These are phyloP conservation scores for Blastobasis adustella DNA, from an alignment of 2,888 invertebrate genomes.

Conservation along the genomic window DNA sequence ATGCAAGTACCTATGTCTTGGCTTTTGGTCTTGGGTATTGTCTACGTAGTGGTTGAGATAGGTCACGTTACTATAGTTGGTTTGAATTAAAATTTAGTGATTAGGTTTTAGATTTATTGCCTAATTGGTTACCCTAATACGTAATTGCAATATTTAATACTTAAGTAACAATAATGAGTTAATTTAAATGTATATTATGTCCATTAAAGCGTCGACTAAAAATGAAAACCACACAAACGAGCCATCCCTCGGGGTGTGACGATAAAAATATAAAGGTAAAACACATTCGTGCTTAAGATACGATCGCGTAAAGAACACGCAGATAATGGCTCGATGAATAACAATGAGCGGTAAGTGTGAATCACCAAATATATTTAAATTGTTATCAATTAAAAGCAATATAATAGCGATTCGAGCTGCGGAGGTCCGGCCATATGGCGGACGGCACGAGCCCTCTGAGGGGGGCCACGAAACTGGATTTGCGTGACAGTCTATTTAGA, in stretches of 20 bases:
- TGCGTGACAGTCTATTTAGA: too few relatives aligned
- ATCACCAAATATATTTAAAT: slow-evolving; percentile 76
- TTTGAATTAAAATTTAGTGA: neutral
- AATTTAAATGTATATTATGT: too few relatives aligned
- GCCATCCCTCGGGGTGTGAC: slow-evolving; percentile 34
- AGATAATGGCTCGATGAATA: slow-evolving; percentile 74
- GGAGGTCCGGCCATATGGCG: slow-evolving; percentile 63
- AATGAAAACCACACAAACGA: too few relatives aligned
- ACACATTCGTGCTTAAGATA: slow-evolving; percentile 66
- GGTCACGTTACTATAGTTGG: neutral
- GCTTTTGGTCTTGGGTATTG: too few relatives aligned
- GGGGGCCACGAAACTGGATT: slow-evolving; percentile 30
- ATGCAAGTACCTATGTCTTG: too few relatives aligned
- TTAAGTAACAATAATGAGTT: too few relatives aligned
- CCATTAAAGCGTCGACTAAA: too few relatives aligned
- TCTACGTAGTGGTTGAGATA: too few relatives aligned
- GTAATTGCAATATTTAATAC: too few relatives aligned
- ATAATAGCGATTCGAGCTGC: slow-evolving; percentile 72
- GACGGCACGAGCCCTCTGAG: slow-evolving; percentile 42
- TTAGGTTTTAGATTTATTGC: too few relatives aligned
- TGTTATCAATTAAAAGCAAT: slow-evolving; percentile 76
- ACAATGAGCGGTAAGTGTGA: slow-evolving; percentile 73
- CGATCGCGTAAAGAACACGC: slow-evolving; percentile 61
- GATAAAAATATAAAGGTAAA: slow-evolving; percentile 61
- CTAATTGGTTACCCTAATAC: too few relatives aligned